These are phyloP conservation scores for Nettapus auritus DNA, from an alignment of 2,113 vertebrate species.

Conservation along the genomic window DNA sequence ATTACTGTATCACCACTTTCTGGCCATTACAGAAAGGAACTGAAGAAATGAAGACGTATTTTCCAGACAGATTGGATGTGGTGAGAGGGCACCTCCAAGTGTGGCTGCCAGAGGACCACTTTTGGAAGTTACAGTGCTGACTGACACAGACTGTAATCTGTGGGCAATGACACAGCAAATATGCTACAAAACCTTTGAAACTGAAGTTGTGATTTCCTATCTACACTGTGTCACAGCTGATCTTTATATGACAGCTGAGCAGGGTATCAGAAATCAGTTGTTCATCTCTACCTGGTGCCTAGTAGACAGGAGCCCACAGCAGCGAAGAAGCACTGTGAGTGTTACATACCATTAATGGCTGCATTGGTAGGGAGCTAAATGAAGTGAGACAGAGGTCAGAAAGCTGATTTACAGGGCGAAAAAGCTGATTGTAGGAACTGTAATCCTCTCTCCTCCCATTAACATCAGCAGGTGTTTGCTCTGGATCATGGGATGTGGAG, in stretches of 20 bases:
- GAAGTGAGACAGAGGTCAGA: conserved; percentile 37
- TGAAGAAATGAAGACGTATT: not conserved
- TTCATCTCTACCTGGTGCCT: not conserved
- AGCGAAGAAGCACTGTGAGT: not conserved
- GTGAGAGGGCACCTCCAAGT: not conserved
- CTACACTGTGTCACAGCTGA: not conserved
- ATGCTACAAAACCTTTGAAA: conserved; percentile 21
- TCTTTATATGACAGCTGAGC: not conserved
- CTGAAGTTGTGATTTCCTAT: not conserved
- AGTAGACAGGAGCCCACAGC: not conserved
- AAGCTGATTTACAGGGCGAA: not conserved
- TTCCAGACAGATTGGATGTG: not conserved
- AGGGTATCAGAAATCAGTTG: not conserved
- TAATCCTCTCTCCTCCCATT: conserved; percentile 56
- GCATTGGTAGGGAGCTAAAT: conserved; percentile 18
- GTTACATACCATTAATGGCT: not conserved
- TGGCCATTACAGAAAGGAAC: not conserved
- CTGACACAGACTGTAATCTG: not conserved
- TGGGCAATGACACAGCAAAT: not conserved
- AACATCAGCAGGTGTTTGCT: conserved; percentile 44
- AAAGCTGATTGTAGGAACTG: conserved; percentile 8
- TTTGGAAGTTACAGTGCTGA: not conserved
- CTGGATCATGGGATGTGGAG: conserved; percentile 28
- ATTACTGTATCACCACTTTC: not conserved
- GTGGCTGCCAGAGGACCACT: not conserved